These are phyloP conservation scores for Chloropsis cyanopogon DNA, from an alignment of 2,113 vertebrate species.

Conservation along the genomic window DNA sequence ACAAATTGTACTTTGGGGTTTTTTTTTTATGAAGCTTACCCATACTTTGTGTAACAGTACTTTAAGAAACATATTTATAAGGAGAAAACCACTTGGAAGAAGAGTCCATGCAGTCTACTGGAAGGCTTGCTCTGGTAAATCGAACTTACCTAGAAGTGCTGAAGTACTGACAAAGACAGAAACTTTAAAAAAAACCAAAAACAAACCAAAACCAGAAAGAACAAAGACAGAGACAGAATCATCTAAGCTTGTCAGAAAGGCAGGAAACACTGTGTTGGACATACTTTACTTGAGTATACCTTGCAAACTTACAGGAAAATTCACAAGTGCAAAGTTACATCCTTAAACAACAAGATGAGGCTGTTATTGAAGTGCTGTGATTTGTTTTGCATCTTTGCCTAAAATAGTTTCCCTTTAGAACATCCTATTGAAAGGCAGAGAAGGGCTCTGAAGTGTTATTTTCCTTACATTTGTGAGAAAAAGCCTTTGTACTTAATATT, in stretches of 20 bases:
- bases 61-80: neutral
- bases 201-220: neutral
- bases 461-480: neutral
- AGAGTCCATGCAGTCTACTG: neutral
- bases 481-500: neutral
- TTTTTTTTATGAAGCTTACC: neutral
- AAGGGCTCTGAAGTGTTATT: neutral
- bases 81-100: neutral
- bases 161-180: neutral
- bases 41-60: neutral
- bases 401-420: neutral
- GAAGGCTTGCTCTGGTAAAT: neutral
- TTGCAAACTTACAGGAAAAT: neutral
- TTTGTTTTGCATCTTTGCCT: neutral
- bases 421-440: neutral
- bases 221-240: neutral
- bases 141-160: neutral
- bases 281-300: neutral
- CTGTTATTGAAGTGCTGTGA: neutral
- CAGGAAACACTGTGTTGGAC: neutral
- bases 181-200: neutral
- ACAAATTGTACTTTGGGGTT: accelerated
- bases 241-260: neutral
- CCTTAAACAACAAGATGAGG: neutral
- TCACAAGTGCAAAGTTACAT: neutral